A percentile compares a stretch with the other conserved stretches of the same genome.
Conservation (phyloP, 2,113 vertebrate genomes). For the Labrus mixtus region DNA sequence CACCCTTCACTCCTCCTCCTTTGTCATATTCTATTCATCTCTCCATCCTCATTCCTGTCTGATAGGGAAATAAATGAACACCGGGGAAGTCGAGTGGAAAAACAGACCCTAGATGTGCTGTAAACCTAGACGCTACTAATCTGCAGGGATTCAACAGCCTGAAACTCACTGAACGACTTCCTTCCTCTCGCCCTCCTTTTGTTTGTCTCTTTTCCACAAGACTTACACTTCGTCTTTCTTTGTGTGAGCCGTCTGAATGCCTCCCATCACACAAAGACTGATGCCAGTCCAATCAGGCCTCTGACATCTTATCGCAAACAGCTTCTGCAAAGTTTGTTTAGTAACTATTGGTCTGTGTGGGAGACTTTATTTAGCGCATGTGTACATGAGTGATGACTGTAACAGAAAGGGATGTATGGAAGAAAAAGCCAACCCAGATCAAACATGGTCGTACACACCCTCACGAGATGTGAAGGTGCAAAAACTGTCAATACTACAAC, state of each 20-base stretch:
- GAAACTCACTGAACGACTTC: conserved; percentile 35
- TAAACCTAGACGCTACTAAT: conserved; percentile 64
- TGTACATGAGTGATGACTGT: not conserved
- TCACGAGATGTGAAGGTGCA: no score
- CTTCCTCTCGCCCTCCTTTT: conserved; percentile 17
- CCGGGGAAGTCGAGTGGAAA: conserved; percentile 66
- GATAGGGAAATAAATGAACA: conserved; percentile 65
- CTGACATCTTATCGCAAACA: conserved; percentile 18
- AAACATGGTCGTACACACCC: no score
- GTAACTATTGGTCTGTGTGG: not conserved
- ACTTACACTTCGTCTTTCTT: conserved; percentile 44
- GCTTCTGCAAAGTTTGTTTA: not conserved
- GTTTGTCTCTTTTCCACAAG: conserved; percentile 58
- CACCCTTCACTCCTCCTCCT: conserved; percentile 64
- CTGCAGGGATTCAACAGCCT: conserved; percentile 48
- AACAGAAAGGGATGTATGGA: no score
- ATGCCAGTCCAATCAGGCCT: conserved; percentile 9
- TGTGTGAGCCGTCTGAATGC: conserved; percentile 11
- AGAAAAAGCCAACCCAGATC: no score
- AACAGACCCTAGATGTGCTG: conserved; percentile 41
- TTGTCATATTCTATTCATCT: conserved; percentile 68
- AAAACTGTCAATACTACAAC: no score
- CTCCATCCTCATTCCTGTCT: conserved; percentile 55
- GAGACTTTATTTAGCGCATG: not conserved
- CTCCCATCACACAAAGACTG: conserved; percentile 6